Conservation (phyloP, 2,113 vertebrate species). For the Ameiurus melas region DNA sequence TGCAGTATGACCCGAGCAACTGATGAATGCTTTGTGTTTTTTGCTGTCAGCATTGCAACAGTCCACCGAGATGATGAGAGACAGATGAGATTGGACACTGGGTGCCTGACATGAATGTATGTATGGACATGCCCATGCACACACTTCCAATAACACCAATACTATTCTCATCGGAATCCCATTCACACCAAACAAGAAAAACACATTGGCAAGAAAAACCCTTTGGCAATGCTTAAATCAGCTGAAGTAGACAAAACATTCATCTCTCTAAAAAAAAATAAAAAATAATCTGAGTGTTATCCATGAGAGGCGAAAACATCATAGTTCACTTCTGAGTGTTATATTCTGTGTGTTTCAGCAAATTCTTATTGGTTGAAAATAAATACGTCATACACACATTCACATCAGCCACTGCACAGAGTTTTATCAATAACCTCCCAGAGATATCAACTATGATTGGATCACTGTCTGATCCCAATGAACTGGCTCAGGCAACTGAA, state of each 20-base stretch:
- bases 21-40: conserved; percentile 45
- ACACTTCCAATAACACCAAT: conserved; percentile 18
- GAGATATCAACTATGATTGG: too few relatives aligned
- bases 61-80: conserved; percentile 39
- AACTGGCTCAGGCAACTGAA: too few relatives aligned
- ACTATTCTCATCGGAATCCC: not conserved
- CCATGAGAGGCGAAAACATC: too few relatives aligned
- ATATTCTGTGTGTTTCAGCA: not conserved
- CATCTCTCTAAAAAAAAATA: too few relatives aligned
- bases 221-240: not conserved
- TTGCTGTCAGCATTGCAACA: conserved; percentile 47
- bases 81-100: conserved; percentile 44
- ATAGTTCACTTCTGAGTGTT: not conserved
- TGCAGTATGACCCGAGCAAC: conserved; percentile 42
- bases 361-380: not conserved
- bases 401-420: too few relatives aligned
- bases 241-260: not conserved
- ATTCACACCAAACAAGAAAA: not conserved
- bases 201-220: not conserved
- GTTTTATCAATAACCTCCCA: too few relatives aligned
- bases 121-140: conserved; percentile 21
- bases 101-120: conserved; percentile 46
- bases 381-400: not conserved
- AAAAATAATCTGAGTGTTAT: too few relatives aligned
- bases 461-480: too few relatives aligned